Evolutionary conservation across 2,113 vertebrate genomes (phyloP).

Genomic region (Syngnathus scovelli): DNA sequence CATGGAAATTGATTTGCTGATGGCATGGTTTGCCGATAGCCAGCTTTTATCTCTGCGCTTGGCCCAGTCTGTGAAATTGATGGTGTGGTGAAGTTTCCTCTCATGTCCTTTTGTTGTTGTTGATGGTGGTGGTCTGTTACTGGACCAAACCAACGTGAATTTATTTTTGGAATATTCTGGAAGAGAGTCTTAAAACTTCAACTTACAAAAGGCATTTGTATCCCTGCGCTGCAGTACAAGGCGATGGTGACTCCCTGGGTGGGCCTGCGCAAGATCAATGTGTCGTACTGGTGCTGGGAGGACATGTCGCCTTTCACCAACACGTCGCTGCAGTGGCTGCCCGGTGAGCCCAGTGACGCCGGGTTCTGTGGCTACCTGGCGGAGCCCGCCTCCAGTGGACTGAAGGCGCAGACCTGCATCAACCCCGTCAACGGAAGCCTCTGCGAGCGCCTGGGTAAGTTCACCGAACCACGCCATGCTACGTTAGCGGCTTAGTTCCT

Average conservation of each 20-base stretch:
- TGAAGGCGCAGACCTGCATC: slow-evolving; percentile 91
- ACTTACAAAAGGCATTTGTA: not conserved
- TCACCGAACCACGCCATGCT: not conserved
- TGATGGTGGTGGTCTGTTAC: not conserved
- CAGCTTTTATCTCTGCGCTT: slow-evolving; percentile 6
- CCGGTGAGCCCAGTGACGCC: slow-evolving; percentile 85
- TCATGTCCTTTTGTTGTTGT: not conserved
- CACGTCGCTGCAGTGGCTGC: slow-evolving; percentile 86
- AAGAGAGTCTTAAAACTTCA: not conserved
- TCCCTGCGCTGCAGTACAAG: slow-evolving; percentile 69
- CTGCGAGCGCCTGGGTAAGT: slow-evolving; percentile 86
- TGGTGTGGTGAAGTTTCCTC: not conserved
- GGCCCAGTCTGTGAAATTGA: not conserved
- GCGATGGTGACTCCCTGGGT: slow-evolving; percentile 89
- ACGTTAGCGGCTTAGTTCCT: too few species aligned
- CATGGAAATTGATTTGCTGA: slow-evolving; percentile 33
- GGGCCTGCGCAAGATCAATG: slow-evolving; percentile 92
- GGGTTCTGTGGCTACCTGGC: slow-evolving; percentile 93
- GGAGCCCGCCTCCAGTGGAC: slow-evolving; percentile 75
- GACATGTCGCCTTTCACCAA: slow-evolving; percentile 98
- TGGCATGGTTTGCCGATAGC: slow-evolving; percentile 19
- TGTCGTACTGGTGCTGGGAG: slow-evolving; percentile 99
- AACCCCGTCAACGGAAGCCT: slow-evolving; percentile 78
- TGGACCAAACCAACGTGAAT: not conserved
- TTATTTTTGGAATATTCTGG: not conserved